Evolutionary conservation across 53 echinoderm and acorn worm species (phyloP).

Genomic region (Mesocentrotus franciscanus): DNA sequence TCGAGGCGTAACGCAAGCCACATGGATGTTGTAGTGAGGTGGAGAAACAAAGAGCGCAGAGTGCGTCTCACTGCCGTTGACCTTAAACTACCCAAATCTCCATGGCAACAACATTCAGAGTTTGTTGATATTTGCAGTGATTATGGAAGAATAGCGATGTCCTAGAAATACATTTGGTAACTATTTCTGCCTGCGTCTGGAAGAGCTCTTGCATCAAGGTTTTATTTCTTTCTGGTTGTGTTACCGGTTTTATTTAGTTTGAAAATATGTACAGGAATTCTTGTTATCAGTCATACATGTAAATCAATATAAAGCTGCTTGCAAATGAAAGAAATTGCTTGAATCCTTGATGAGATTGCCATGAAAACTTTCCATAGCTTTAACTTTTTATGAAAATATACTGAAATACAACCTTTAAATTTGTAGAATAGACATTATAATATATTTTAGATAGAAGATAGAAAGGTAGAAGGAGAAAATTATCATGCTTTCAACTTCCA

Average conservation of each 20-base stretch:
- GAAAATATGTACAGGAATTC: neutral
- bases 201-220: neutral
- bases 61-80: neutral
- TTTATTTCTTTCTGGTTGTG: neutral
- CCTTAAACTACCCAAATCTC: conserved; percentile 45
- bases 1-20: neutral
- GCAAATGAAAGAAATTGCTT: neutral
- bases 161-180: conserved; percentile 51
- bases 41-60: conserved; percentile 13
- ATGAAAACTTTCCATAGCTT: neutral
- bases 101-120: conserved; percentile 42
- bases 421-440: neutral
- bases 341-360: neutral
- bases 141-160: conserved; percentile 3
- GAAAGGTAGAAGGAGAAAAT: no score
- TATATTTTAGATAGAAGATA: neutral
- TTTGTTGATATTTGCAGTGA: conserved; percentile 42
- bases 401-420: neutral
- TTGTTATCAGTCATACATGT: neutral
- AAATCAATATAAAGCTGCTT: neutral
- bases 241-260: neutral
- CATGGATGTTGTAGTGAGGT: conserved; percentile 15
- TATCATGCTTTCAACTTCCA: neutral
- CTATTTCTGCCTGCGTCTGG: conserved; percentile 27
- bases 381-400: neutral